Percentiles rank a stretch among this genome's conserved stretches.
These are phyloP conservation scores for Cyphomyrus discorhynchus DNA, from an alignment of 2,113 vertebrate genomes.

Conservation along the genomic window DNA sequence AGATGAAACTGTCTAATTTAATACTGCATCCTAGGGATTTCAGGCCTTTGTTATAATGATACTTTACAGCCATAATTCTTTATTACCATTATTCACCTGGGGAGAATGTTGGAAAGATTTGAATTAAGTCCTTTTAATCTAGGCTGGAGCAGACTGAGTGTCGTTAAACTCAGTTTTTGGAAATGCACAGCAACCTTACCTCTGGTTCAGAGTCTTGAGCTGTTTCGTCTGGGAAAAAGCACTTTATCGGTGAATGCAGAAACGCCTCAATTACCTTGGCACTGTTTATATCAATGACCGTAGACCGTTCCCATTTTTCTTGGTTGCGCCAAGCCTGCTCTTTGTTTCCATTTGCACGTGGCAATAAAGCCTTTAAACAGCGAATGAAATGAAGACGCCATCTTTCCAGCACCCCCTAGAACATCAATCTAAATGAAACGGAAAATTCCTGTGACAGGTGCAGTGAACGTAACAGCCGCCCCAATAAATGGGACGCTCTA, in stretches of 20 bases:
- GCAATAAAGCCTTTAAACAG: slow-evolving; percentile 48
- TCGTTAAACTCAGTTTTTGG: slow-evolving; percentile 47
- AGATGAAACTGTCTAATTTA: slow-evolving; percentile 56
- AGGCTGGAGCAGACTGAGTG: slow-evolving; percentile 37
- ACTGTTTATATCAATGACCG: slow-evolving; percentile 41
- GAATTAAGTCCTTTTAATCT: slow-evolving; percentile 59
- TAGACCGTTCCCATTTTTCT: slow-evolving; percentile 40
- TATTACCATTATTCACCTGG: slow-evolving; percentile 38
- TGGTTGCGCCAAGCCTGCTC: slow-evolving; percentile 31
- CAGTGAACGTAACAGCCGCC: slow-evolving; percentile 30
- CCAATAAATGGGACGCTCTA: slow-evolving; percentile 43
- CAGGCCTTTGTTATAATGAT: slow-evolving; percentile 48
- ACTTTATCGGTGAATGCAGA: slow-evolving; percentile 49
- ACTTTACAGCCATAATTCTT: slow-evolving; percentile 45
- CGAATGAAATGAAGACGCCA: slow-evolving; percentile 48
- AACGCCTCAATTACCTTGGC: slow-evolving; percentile 47
- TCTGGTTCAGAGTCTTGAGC: slow-evolving; percentile 37
- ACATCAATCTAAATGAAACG: slow-evolving; percentile 54
- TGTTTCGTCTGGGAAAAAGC: slow-evolving; percentile 25
- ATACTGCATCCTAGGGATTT: slow-evolving; percentile 33
- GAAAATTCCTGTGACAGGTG: slow-evolving; percentile 47
- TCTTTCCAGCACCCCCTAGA: slow-evolving; percentile 28
- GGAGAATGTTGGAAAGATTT: slow-evolving; percentile 37
- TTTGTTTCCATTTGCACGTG: slow-evolving; percentile 41
- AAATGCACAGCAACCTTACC: slow-evolving; percentile 27